These are phyloP conservation scores for Poliocrania exsul DNA, from an alignment of 2,797 vertebrate species.

Conservation along the genomic window DNA sequence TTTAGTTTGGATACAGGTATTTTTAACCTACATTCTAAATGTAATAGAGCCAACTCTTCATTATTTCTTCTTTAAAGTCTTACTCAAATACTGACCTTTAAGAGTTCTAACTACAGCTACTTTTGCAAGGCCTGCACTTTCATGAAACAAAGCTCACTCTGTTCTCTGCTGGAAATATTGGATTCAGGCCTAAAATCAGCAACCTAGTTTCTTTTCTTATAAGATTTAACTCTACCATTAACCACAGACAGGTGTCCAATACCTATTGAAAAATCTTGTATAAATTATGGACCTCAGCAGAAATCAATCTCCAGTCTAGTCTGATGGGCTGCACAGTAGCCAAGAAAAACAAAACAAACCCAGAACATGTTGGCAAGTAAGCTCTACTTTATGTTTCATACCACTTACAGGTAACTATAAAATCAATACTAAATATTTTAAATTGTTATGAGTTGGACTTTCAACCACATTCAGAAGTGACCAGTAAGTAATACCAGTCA, in stretches of 20 bases:
- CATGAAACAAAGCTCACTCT: neutral
- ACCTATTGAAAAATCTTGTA: neutral
- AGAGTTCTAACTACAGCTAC: neutral
- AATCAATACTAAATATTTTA: neutral
- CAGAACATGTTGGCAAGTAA: neutral
- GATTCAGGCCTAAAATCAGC: neutral
- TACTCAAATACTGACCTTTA: conserved; percentile 25
- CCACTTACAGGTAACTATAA: neutral
- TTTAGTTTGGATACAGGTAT: neutral
- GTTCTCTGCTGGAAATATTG: conserved; percentile 20
- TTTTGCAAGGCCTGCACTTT: conserved; percentile 50
- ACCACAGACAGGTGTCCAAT: conserved; percentile 3
- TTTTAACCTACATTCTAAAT: neutral
- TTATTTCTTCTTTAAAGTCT: conserved; percentile 19
- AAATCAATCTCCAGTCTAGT: neutral
- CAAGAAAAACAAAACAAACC: neutral
- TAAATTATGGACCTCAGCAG: conserved; percentile 16
- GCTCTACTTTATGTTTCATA: neutral
- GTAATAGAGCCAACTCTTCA: neutral
- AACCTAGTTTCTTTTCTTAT: neutral
- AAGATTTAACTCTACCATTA: conserved; percentile 39
- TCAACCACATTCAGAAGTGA: neutral
- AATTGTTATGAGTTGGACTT: neutral
- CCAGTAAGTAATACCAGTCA: neutral
- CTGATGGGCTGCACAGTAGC: neutral